phyloP scores from a whole-genome alignment of 2,888 invertebrate species.

The Crepidodera aurea region DNA sequence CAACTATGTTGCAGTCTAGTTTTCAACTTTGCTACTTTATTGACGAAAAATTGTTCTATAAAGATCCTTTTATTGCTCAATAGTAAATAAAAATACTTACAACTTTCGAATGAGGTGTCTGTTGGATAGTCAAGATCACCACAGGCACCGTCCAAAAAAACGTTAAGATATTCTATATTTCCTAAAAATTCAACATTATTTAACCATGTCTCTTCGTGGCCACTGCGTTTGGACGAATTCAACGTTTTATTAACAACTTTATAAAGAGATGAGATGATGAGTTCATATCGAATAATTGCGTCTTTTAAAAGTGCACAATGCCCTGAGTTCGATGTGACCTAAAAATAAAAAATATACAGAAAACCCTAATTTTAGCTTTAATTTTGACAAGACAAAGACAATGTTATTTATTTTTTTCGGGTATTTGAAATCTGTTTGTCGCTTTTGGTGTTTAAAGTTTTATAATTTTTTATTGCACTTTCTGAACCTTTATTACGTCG shows the following conservation, averaged over 20 bases:
- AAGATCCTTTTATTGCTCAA: no score
- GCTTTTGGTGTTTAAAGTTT: no score
- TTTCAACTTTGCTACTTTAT: no score
- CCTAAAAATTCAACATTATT: conserved; percentile 51
- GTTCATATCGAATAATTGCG: conserved; percentile 47
- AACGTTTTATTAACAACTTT: conserved; percentile 16
- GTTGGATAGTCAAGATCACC: conserved; percentile 68
- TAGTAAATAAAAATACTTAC: conserved; percentile 66
- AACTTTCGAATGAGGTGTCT: conserved; percentile 78
- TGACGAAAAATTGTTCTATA: no score
- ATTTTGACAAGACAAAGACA: no score
- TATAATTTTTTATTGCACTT: no score
- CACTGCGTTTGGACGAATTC: conserved; percentile 16
- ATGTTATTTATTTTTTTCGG: no score
- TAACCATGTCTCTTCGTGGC: conserved; percentile 35
- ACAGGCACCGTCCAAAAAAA: conserved; percentile 70
- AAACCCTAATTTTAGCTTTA: no score
- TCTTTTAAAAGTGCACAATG: conserved; percentile 41
- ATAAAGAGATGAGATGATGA: conserved; percentile 40
- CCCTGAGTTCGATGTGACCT: conserved; percentile 24
- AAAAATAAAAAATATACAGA: conserved; percentile 23
- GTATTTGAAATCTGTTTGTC: no score
- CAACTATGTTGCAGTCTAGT: no score
- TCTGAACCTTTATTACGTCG: no score
- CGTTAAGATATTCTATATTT: conserved; percentile 63